Conservation (phyloP, 2,888 invertebrate species). For the Eupithecia pulchellata region DNA sequence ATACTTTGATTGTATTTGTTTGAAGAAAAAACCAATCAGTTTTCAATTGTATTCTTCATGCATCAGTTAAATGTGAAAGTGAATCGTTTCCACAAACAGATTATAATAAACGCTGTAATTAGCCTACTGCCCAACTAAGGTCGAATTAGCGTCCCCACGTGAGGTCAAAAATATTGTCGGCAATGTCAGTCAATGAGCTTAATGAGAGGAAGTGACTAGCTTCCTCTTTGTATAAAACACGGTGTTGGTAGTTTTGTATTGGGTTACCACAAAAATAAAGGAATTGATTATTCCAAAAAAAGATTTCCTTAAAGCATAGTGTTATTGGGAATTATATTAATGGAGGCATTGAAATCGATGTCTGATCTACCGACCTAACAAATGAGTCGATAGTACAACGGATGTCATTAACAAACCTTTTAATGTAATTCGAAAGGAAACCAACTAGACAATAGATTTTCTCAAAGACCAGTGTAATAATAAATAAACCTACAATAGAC, state of each 20-base stretch:
- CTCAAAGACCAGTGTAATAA: constrained; percentile 21
- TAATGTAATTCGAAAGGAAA: constrained; percentile 3
- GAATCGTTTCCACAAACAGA: constrained; percentile 28
- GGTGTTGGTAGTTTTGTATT: neutral
- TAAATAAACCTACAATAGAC: constrained; percentile 23
- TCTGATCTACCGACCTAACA: neutral
- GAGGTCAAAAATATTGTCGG: constrained; percentile 62
- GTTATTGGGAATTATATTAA: neutral
- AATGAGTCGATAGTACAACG: neutral
- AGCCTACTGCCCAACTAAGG: constrained; percentile 42
- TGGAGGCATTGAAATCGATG: neutral
- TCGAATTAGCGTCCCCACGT: constrained; percentile 30
- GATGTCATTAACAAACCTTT: constrained; percentile 3
- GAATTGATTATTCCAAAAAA: neutral
- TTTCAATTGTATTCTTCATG: neutral
- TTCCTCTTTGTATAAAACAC: constrained; percentile 50
- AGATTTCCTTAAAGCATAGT: neutral
- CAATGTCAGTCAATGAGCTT: constrained; percentile 63
- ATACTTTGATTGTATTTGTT: neutral
- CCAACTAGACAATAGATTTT: constrained; percentile 21
- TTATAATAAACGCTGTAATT: constrained; percentile 43
- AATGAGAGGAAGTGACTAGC: constrained; percentile 62
- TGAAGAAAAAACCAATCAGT: neutral
- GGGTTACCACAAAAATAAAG: neutral
- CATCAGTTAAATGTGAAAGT: constrained; percentile 13